phyloP scores from a whole-genome alignment of 2,797 vertebrate genomes.

The Linurgus olivaceus region DNA sequence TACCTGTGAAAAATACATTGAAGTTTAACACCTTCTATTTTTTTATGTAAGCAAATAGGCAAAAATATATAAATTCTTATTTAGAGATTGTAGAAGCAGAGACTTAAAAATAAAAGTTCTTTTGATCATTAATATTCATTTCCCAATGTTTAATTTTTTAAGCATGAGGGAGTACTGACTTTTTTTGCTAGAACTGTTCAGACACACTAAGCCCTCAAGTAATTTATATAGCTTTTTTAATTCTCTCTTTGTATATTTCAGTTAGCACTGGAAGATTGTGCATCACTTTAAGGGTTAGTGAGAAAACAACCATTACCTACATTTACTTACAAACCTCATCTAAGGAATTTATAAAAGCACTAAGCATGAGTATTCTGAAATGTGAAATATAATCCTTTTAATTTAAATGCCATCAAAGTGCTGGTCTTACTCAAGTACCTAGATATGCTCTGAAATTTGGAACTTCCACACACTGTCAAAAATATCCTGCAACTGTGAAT shows the following conservation, averaged over 20 bases:
- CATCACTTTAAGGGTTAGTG: background rate
- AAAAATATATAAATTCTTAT: background rate
- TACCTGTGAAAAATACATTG: background rate
- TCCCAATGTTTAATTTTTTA: conserved; percentile 45
- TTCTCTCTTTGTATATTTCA: conserved; percentile 23
- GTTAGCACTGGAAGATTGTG: background rate
- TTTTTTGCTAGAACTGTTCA: conserved; percentile 2
- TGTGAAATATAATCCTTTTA: background rate
- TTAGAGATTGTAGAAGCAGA: background rate
- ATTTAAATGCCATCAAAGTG: background rate
- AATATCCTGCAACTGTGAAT: background rate
- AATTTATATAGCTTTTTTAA: background rate
- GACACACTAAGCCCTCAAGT: conserved; percentile 6
- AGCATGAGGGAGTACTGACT: conserved; percentile 11
- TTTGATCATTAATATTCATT: conserved; percentile 55
- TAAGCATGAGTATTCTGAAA: background rate
- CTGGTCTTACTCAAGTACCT: background rate
- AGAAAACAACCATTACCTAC: conserved; percentile 25
- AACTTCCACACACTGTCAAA: background rate
- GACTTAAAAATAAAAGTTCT: conserved; percentile 13
- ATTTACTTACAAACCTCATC: conserved; percentile 5
- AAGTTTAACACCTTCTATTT: background rate
- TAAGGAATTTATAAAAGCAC: conserved; percentile 13
- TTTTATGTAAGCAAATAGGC: background rate
- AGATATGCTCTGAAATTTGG: background rate